Base-by-base conservation (phyloP, 2,888 invertebrate genomes). In the Agapostemon virescens region DNA sequence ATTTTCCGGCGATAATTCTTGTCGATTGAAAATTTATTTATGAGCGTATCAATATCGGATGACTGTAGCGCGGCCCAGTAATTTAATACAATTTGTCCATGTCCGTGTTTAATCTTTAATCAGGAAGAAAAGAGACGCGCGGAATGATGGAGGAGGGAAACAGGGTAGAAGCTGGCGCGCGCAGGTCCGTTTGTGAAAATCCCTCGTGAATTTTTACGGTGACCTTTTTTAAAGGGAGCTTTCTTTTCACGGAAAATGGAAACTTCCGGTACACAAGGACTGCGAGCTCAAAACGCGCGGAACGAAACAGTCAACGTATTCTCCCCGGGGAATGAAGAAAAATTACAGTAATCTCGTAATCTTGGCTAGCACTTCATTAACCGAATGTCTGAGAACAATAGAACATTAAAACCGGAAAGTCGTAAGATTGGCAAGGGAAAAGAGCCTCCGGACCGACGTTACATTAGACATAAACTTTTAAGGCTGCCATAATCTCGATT, bases 401-500 rank as follows among this genome's bases (percentile, higher is more conserved):
- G 5, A 30, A 20, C 49, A 69, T 49, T 77, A 69, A 69, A 63
- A 42, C 42, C 55, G 40, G 42, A 55, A 40, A 42, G 69, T 64
- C 42, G 36, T 68, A 20, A 36, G 64, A 72, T 72, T 38, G 38
- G 26, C 36, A 15, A 2, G n/a, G 5, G 23, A 66, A 36, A 52
- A 26, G 20, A 11, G 23, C 33, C 15, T 1, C n/a, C 49, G 49
- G 26, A 3, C 36, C 23, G 26, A 20, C 63, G 64, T 61, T 72
- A 30, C 69, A 15, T 55, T 49, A 49, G 69, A 49, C 72, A 49
- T 66, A 69, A 80, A 73, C 73, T 78, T 73, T 78, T 78, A 80
- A 80, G 64, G 79, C 58, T 64, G 55, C 49, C 78, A 55, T 78
- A 79, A 76, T 79, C 81, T 30, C 49, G 76, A 79, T 81, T 81